Base-by-base conservation (phyloP, 2,797 vertebrate genomes). In the Mus caroli region DNA sequence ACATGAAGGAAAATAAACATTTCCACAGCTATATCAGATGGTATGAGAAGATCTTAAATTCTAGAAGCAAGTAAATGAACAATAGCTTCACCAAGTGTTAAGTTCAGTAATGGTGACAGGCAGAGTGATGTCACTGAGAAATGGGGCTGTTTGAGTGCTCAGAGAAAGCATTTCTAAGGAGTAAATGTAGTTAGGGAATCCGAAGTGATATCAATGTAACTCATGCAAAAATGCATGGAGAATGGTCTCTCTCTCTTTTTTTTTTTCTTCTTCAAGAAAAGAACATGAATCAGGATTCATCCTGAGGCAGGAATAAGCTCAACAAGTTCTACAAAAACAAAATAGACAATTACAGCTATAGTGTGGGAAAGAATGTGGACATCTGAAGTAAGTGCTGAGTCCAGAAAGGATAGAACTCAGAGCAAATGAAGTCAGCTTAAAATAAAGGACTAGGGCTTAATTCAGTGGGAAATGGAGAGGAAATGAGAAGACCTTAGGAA, bases 171-270 rank as follows among this genome's bases (percentile, higher is more conserved):
- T 96, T 87, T 78, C 80, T 60, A 34, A 67, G 22, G 13, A 52
- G 13, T 43, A 64, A 40, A 90, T 95, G 73, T 83, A 91, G 46
- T 46, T 46, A 52, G 46, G 46, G 95, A 79, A 80, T 56, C 14
- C 56, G 22, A 91, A 94, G 89, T 58, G 78, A 80, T 64, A 86
- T 22, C 84, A 88, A 83, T 79, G 64, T 73, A 43, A 83, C 3
- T 75, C 24, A 90, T 34, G 8, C 15, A 94, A 34, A 86, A 92
- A 20, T 11, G 60, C 50, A 90, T 46, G 22, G 8, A 84, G 75
- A 83, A 71, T 79, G 54, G 60, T 50, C 50, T 50, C 50, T 50
- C 46, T 50, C 46, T 9, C 46, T 50, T 7, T 50, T 8, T 50
- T 9, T 67, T 15, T 34, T 40, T 7, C 80, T 50, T 9, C 67